Percentiles rank a stretch among this genome's conserved stretches.
phyloP scores from a whole-genome alignment of 2,797 vertebrate species.

The Psittacula echo region DNA sequence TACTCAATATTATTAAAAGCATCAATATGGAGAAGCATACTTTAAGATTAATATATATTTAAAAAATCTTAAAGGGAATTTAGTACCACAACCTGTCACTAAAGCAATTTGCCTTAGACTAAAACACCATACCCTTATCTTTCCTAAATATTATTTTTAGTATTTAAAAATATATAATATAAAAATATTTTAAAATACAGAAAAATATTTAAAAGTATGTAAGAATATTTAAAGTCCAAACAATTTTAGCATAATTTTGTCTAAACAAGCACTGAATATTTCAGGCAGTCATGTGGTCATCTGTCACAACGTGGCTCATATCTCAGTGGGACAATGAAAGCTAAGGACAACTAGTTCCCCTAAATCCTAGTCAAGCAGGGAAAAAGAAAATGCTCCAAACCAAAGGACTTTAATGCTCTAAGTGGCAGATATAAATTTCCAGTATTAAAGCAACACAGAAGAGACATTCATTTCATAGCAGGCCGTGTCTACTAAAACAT shows the following conservation, averaged over 20 bases:
- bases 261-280: background rate
- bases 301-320: background rate
- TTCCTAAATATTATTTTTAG: background rate
- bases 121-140: background rate
- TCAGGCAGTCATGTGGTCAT: background rate
- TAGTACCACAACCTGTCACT: background rate
- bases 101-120: background rate
- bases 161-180: background rate
- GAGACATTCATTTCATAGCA: background rate
- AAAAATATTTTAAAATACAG: background rate
- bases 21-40: background rate
- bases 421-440: background rate
- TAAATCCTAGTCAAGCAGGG: background rate
- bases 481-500: background rate
- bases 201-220: background rate
- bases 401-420: background rate
- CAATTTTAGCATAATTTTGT: background rate
- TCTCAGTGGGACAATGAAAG: background rate
- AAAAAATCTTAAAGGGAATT: background rate
- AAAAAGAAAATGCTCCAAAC: background rate
- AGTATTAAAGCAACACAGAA: background rate
- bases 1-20: background rate
- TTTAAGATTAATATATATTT: background rate
- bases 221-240: background rate
- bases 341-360: background rate